These are phyloP conservation scores for Drosophila insularis DNA, from an alignment of 1,140 invertebrate genomes.

Conservation along the genomic window DNA sequence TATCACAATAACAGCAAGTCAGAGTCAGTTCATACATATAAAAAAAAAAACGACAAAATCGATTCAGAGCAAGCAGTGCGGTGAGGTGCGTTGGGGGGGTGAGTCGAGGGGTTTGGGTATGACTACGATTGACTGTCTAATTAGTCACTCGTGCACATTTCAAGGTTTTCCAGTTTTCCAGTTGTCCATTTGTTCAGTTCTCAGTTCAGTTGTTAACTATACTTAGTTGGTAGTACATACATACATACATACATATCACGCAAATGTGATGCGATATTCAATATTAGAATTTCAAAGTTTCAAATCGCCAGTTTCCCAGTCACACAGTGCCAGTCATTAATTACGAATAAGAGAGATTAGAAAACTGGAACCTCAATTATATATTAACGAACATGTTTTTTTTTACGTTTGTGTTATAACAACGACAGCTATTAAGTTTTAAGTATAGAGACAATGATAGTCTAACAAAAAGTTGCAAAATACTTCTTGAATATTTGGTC, in stretches of 20 bases:
- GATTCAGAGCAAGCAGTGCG: background rate
- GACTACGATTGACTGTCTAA: conserved; percentile 47
- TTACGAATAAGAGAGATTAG: conserved; percentile 12
- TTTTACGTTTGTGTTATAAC: background rate
- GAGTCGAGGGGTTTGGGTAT: background rate
- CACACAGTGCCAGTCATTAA: background rate
- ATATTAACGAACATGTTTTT: background rate
- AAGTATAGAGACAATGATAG: background rate
- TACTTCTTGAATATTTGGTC: background rate
- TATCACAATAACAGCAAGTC: conserved; percentile 30
- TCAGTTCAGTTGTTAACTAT: conserved; percentile 4
- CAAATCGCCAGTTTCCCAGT: background rate
- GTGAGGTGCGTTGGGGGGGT: background rate
- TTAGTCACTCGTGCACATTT: conserved; percentile 69
- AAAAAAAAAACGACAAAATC: conserved; percentile 30
- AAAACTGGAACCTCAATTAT: conserved; percentile 7
- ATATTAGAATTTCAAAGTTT: conserved; percentile 35
- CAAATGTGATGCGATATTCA: conserved; percentile 3
- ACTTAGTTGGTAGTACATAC: background rate
- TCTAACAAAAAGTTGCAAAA: background rate
- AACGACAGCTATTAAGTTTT: background rate
- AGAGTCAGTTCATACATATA: conserved; percentile 19
- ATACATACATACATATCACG: too few relatives aligned
- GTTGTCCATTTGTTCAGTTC: conserved; percentile 36
- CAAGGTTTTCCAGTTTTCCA: conserved; percentile 65